phyloP scores from a whole-genome alignment of 2,113 vertebrate species.

The Coreoperca whiteheadi region DNA sequence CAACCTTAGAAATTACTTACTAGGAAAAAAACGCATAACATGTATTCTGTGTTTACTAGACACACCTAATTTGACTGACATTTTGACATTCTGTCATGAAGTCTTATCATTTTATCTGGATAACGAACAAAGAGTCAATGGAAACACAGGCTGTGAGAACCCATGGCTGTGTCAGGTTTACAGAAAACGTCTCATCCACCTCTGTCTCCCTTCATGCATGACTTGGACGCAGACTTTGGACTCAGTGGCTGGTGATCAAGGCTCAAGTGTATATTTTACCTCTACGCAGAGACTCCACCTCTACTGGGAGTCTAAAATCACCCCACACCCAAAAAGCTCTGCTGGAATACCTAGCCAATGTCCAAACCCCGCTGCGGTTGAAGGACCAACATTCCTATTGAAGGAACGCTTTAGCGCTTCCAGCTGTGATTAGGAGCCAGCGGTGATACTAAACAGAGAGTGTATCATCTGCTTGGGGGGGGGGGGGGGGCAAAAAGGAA shows the following conservation, averaged over 20 bases:
- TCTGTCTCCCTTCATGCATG: slow-evolving; percentile 47
- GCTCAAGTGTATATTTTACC: slow-evolving; percentile 67
- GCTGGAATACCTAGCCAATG: slow-evolving; percentile 46
- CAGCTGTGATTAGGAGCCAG: slow-evolving; percentile 69
- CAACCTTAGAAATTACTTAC: slow-evolving; percentile 14
- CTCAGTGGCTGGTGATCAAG: slow-evolving; percentile 46
- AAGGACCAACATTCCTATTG: slow-evolving; percentile 67
- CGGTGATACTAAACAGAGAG: slow-evolving; percentile 72
- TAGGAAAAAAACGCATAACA: slow-evolving; percentile 8
- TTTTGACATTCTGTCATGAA: slow-evolving; percentile 22
- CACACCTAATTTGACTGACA: slow-evolving; percentile 7
- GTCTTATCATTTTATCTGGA: slow-evolving; percentile 11
- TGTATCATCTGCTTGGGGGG: slow-evolving; percentile 55
- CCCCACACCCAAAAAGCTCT: slow-evolving; percentile 34
- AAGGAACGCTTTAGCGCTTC: slow-evolving; percentile 69
- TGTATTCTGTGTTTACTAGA: slow-evolving; percentile 7
- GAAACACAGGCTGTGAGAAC: slow-evolving; percentile 6
- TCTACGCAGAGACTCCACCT: slow-evolving; percentile 39
- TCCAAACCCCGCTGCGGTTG: slow-evolving; percentile 60
- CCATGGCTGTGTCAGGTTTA: slow-evolving; percentile 15
- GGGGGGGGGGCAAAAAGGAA: slow-evolving; percentile 19
- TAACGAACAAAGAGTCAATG: neutral
- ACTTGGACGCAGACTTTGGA: slow-evolving; percentile 57
- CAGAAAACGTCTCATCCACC: slow-evolving; percentile 31
- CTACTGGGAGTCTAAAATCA: slow-evolving; percentile 42